Base-by-base conservation (phyloP, 2,113 vertebrate genomes). In the Mastomys natalensis region DNA sequence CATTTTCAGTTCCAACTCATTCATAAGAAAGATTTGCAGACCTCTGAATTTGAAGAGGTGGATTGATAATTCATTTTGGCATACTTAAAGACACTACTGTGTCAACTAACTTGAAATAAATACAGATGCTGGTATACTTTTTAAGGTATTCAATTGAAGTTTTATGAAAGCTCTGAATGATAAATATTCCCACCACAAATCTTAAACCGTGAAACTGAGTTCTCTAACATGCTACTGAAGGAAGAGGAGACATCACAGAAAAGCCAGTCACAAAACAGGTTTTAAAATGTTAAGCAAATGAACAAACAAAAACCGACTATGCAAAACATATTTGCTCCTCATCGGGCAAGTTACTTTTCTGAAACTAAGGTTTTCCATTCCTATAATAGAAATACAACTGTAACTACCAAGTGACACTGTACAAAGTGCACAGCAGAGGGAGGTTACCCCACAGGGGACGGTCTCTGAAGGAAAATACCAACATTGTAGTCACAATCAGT, bases 321-420 rank as follows among this genome's bases (percentile, higher is more conserved):
- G 40, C 24, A 70, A 93, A 45, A 73, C 70, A 68, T 64, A 74
- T 93, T 78, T 93, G 82, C 48, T 48, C 77, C 37, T 68, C 21
- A 48, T n/a, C 12, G 10, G 22, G 22, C 3, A 89, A 74, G 76
- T 40, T 51, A 58, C 76, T 86, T 48, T 48, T 89, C 48, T 93
- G 48, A 86, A 40, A 24, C 11, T 76, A 64, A 70, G 34, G 45
- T 60, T 55, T 91, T 80, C 89, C 55, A 73, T 60, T 24, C 80
- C 26, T 62, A n/a, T 85, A 58, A 51, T 53, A 43, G 34, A 95
- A 43, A 96, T 60, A 91, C 94, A 93, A 68, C n/a, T 53, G 55
- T 40, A 53, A 22, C 62, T 88, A 73, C 73, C 21, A 43, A 4
- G 26, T 45, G 78, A 43, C 17, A 55, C 9, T 58, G 19, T 93